Conservation (phyloP, 2,797 vertebrate species). For the Mormyrops attenuatus region DNA sequence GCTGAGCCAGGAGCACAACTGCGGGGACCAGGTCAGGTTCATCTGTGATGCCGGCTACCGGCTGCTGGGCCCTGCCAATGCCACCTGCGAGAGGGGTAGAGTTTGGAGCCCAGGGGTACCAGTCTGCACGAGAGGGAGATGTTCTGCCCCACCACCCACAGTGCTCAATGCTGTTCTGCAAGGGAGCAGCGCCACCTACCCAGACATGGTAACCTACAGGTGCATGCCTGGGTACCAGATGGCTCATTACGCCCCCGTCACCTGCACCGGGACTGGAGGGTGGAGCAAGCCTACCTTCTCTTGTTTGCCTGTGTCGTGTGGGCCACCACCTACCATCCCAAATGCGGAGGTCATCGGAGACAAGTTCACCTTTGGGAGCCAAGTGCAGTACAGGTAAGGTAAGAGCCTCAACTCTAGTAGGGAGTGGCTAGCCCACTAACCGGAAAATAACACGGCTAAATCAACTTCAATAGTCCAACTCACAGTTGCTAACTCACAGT, state of each 20-base stretch:
- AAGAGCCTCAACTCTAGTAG: background rate
- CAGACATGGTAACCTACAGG: constrained; percentile 74
- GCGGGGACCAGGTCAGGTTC: constrained; percentile 69
- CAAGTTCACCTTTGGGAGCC: constrained; percentile 72
- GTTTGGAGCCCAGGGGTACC: constrained; percentile 84
- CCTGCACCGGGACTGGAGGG: constrained; percentile 69
- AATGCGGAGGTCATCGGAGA: constrained; percentile 66
- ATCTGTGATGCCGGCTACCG: constrained; percentile 78
- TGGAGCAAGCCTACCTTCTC: constrained; percentile 79
- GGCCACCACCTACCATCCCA: constrained; percentile 69
- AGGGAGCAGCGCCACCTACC: constrained; percentile 61
- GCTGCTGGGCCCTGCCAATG: constrained; percentile 71
- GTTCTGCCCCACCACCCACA: constrained; percentile 71
- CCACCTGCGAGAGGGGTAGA: constrained; percentile 74
- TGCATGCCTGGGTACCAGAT: constrained; percentile 77
- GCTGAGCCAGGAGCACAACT: constrained; percentile 66
- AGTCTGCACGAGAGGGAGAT: constrained; percentile 70
- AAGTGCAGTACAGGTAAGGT: constrained; percentile 81
- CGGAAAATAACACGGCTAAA: background rate
- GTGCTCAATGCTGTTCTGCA: constrained; percentile 75
- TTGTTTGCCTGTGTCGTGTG: constrained; percentile 81
- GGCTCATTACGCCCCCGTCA: constrained; percentile 67
- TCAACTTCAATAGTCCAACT: background rate
- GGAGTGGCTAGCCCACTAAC: background rate
- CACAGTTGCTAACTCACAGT: background rate